A percentile compares a stretch with the other conserved stretches of the same genome.
Conservation (phyloP, 2,797 vertebrate genomes). For the Smutsia temminckii region DNA sequence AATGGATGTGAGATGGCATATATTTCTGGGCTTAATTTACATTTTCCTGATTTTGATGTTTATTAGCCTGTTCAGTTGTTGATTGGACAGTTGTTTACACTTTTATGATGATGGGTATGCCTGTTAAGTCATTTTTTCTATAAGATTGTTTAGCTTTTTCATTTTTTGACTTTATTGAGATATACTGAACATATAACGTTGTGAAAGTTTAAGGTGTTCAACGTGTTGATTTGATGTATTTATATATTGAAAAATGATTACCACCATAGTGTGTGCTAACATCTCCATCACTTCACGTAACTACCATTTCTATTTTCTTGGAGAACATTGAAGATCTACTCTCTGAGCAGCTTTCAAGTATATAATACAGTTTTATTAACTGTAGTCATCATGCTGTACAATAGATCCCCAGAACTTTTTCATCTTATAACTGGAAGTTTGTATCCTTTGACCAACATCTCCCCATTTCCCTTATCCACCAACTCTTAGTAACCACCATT, state of each 20-base stretch:
- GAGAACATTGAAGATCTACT: not conserved
- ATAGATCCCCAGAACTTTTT: not conserved
- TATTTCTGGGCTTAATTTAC: slow-evolving; percentile 1
- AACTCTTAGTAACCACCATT: not conserved
- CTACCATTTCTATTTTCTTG: not conserved
- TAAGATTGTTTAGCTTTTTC: not conserved
- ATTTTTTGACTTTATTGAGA: not conserved
- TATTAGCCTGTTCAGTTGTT: not conserved
- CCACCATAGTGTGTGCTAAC: not conserved
- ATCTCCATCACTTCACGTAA: not conserved
- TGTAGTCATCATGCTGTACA: not conserved
- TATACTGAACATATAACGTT: not conserved
- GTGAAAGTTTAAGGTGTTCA: not conserved
- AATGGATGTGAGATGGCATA: not conserved
- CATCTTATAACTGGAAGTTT: not conserved
- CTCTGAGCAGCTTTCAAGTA: not conserved
- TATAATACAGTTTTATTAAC: not conserved
- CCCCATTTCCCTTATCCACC: not conserved
- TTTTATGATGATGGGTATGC: not conserved
- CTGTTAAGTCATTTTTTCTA: not conserved
- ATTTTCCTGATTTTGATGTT: slow-evolving; percentile 17
- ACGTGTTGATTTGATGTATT: not conserved
- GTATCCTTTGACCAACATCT: not conserved
- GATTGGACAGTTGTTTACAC: not conserved
- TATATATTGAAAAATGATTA: not conserved